These are phyloP conservation scores for Pheosia gnoma DNA, from an alignment of 2,888 invertebrate species.

Conservation along the genomic window DNA sequence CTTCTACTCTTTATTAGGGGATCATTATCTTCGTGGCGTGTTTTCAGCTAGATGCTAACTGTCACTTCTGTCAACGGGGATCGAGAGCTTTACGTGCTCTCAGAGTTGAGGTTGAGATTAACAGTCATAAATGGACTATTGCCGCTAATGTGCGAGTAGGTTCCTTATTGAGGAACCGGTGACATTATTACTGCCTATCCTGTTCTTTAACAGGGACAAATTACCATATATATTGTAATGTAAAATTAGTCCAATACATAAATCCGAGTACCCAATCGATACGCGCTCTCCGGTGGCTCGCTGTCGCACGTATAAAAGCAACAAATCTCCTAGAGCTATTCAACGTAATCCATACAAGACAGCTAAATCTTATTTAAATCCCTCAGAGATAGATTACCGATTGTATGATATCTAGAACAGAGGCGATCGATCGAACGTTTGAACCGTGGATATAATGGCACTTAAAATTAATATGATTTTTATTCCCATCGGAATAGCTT, in stretches of 20 bases:
- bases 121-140: not conserved
- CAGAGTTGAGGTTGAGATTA: not conserved
- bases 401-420: slow-evolving; percentile 49
- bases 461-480: slow-evolving; percentile 7
- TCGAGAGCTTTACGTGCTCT: not conserved
- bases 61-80: not conserved
- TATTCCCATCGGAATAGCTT: slow-evolving; percentile 7
- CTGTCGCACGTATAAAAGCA: slow-evolving; percentile 45
- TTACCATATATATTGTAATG: not conserved
- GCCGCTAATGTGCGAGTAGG: not conserved
- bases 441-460: slow-evolving; percentile 5
- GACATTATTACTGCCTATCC: not conserved
- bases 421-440: slow-evolving; percentile 21
- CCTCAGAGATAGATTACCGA: slow-evolving; percentile 56
- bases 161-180: not conserved
- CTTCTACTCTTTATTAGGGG: too few relatives aligned
- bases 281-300: slow-evolving; percentile 18
- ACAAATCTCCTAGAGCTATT: slow-evolving; percentile 63
- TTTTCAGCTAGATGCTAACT: too few relatives aligned
- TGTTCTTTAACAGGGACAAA: not conserved
- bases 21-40: too few relatives aligned
- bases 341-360: slow-evolving; percentile 64
- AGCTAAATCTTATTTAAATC: slow-evolving; percentile 57
- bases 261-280: slow-evolving; percentile 16
- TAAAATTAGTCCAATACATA: slow-evolving; percentile 12